phyloP scores from a whole-genome alignment of 2,797 vertebrate genomes.

The Myotis pilosus region DNA sequence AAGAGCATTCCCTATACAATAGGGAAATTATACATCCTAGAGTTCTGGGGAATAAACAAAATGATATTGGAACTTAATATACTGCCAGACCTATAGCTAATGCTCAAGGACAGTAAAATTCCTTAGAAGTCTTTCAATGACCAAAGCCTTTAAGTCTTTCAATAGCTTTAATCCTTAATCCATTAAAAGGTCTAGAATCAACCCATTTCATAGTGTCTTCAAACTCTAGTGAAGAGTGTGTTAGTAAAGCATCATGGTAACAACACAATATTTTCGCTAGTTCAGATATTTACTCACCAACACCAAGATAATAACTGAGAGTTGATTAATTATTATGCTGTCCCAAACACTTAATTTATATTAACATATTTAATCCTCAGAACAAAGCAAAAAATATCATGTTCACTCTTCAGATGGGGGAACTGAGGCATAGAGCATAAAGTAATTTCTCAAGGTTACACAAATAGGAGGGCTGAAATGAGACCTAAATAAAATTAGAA shows the following conservation, averaged over 20 bases:
- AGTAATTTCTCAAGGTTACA: neutral
- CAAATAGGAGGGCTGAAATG: neutral
- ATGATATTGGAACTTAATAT: neutral
- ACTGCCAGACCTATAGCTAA: neutral
- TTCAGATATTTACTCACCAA: neutral
- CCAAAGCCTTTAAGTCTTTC: neutral
- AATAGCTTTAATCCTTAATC: neutral
- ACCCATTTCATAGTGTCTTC: neutral
- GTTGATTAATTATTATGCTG: neutral
- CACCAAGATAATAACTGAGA: neutral
- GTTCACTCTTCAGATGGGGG: neutral
- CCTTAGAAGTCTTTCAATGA: neutral
- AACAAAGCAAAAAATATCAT: neutral
- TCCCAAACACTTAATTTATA: neutral
- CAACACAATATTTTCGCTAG: neutral
- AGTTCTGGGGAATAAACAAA: neutral
- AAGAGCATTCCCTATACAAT: neutral
- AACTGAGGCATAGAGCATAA: neutral
- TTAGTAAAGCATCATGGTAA: neutral
- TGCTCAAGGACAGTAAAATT: neutral
- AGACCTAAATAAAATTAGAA: too few species aligned
- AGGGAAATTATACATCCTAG: neutral
- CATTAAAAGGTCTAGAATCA: neutral
- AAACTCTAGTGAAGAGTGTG: neutral
- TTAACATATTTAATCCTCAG: neutral